These are phyloP conservation scores for Cerastis rubricosa DNA, from an alignment of 2,888 invertebrate species.

Conservation along the genomic window DNA sequence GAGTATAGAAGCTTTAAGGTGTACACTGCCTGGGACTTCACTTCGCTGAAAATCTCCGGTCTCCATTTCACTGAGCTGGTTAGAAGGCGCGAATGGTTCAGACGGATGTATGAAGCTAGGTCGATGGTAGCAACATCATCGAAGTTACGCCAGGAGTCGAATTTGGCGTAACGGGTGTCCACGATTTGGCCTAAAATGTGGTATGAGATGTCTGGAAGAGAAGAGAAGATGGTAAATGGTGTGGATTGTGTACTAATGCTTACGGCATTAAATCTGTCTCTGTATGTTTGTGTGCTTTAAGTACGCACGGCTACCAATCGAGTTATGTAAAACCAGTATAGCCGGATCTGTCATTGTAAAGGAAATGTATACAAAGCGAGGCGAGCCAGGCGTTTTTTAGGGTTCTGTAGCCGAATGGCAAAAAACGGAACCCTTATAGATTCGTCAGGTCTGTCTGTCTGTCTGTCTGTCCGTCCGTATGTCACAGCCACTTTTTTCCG, in stretches of 20 bases:
- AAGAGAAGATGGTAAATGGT: not conserved
- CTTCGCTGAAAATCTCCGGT: conserved; percentile 92
- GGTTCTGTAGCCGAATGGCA: too few relatives aligned
- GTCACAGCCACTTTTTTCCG: too few relatives aligned
- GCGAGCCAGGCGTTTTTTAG: too few relatives aligned
- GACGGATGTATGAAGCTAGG: conserved; percentile 94
- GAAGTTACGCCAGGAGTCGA: conserved; percentile 95
- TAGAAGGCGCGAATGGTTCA: conserved; percentile 96
- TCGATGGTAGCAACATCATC: conserved; percentile 95
- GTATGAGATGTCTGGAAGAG: conserved; percentile 85
- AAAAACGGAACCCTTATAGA: too few relatives aligned
- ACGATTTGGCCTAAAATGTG: conserved; percentile 94
- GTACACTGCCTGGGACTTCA: conserved; percentile 80
- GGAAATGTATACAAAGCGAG: too few relatives aligned
- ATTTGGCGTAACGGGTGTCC: conserved; percentile 94
- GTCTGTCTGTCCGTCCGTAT: too few relatives aligned
- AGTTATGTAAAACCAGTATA: too few relatives aligned
- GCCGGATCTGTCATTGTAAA: too few relatives aligned
- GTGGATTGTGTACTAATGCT: not conserved
- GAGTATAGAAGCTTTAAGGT: conserved; percentile 82
- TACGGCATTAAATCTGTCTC: not conserved
- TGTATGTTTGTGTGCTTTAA: too few relatives aligned
- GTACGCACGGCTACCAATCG: too few relatives aligned
- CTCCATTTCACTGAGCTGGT: conserved; percentile 96
- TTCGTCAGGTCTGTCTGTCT: too few relatives aligned